A percentile compares a stretch with the other conserved stretches of the same genome.
Conservation (phyloP, 2,888 invertebrate genomes). For the Mesorhabditis belari region DNA sequence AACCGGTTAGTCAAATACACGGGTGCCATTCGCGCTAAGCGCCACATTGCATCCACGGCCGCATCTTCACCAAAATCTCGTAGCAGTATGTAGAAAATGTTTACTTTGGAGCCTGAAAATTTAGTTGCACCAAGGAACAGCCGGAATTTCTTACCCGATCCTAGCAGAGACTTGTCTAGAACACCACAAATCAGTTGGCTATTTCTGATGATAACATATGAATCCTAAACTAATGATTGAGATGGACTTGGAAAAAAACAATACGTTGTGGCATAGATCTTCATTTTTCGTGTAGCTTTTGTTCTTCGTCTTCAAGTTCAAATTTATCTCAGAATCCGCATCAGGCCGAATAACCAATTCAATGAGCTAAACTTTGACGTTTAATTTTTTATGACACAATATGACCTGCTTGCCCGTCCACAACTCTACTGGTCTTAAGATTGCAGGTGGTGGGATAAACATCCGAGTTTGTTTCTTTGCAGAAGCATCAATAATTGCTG, state of each 20-base stretch:
- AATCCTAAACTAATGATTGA: too few relatives aligned
- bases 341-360: constrained; percentile 84
- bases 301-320: constrained; percentile 83
- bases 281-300: constrained; percentile 71
- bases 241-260: too few relatives aligned
- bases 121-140: constrained; percentile 75
- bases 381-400: neutral
- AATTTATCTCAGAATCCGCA: constrained; percentile 67
- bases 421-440: constrained; percentile 75
- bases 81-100: constrained; percentile 88
- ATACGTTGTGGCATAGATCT: constrained; percentile 39
- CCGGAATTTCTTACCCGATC: constrained; percentile 67
- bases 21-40: constrained; percentile 77
- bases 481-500: constrained; percentile 39
- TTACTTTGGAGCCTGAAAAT: constrained; percentile 73
- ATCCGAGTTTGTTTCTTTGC: constrained; percentile 61
- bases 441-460: constrained; percentile 81
- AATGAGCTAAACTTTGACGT: constrained; percentile 60
- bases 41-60: constrained; percentile 85
- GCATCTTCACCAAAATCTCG: constrained; percentile 59
- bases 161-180: constrained; percentile 89
- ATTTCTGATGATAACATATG: constrained; percentile 79
- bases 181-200: constrained; percentile 85
- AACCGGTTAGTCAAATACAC: constrained; percentile 57
- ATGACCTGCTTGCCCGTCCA: constrained; percentile 94